Base-by-base conservation (phyloP, 2,888 invertebrate genomes). In the Neoascia interrupta region DNA sequence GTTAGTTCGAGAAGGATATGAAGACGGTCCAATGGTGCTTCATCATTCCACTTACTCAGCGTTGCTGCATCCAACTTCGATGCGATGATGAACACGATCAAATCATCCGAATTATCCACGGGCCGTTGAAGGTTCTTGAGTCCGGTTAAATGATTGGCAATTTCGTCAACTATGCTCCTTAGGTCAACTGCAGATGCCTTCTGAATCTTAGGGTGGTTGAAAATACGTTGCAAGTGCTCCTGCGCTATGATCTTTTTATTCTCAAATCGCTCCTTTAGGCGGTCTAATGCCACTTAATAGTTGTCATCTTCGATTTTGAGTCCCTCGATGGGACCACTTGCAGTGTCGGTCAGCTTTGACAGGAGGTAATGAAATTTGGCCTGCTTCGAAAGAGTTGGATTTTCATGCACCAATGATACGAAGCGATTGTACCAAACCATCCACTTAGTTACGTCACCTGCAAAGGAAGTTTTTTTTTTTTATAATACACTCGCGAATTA, bases 351-450 rank as follows among this genome's bases (percentile, higher is more conserved):
- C 16, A 47, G 10, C 19, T 61, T 61, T 2, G 49, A 49, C 5
- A 63, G n/a, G 11, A 63, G 41, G 28, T 63, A 31, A 15, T 63
- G 39, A 41, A 63, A 63, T 10, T 41, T 51, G 0, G 39, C 26
- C 31, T 49, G 61, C 8, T 61, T 37, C 1, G 39, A 61, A 19
- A 61, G 49, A 2, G 26, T 49, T 1, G 13, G n/a, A 16, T 61
- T 36, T n/a, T 28, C n/a, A 23, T 61, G 37, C 37, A 47, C 19
- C 15, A 61, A 19, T 0, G 41, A 51, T 34, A 63, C 1, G 5
- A 63, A 51, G n/a, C 41, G 34, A 63, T 63, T 63, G 31, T 39
- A 51, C 51, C 51, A 63, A 51, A 39, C 41, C 31, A 28, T 63
- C 51, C 61, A 61, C 49, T 16, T 63, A 61, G 49, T 61, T 11